Evolutionary conservation across 1,140 invertebrate genomes (phyloP).

Genomic region (Nephotettix cincticeps): DNA sequence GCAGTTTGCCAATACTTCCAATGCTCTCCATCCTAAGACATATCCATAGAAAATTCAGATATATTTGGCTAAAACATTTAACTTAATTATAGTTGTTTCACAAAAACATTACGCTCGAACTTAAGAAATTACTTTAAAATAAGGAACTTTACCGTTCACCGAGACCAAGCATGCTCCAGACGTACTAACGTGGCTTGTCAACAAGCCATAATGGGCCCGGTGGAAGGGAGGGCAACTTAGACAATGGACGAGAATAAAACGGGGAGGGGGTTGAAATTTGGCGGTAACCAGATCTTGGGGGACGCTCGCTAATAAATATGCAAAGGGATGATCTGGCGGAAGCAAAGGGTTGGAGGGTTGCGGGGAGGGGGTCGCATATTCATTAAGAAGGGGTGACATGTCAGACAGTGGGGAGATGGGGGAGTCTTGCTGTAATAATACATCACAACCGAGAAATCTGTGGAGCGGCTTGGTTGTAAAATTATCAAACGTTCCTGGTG

Average conservation of each 20-base stretch:
- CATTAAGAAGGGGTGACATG: conserved; percentile 8
- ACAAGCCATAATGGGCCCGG: too few relatives aligned
- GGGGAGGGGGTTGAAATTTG: neutral
- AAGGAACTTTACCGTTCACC: too few relatives aligned
- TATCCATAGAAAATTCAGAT: too few relatives aligned
- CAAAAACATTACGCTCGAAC: too few relatives aligned
- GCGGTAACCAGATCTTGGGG: neutral
- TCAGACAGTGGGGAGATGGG: neutral
- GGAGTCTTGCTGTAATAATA: neutral
- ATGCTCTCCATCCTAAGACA: too few relatives aligned
- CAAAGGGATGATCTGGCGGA: neutral
- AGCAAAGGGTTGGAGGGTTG: neutral
- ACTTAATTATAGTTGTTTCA: too few relatives aligned
- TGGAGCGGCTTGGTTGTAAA: neutral
- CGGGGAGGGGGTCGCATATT: conserved; percentile 4
- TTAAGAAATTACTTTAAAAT: too few relatives aligned
- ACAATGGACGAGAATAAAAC: neutral
- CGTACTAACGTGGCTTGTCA: too few relatives aligned
- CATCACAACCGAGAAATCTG: neutral
- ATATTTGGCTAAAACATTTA: too few relatives aligned
- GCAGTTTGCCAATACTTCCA: too few relatives aligned
- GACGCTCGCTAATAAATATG: conserved; percentile 9
- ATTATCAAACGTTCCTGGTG: neutral
- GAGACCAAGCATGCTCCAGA: too few relatives aligned
- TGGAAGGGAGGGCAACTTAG: neutral